Base-by-base conservation (phyloP, 2,888 invertebrate species). In the Chesias legatella region DNA sequence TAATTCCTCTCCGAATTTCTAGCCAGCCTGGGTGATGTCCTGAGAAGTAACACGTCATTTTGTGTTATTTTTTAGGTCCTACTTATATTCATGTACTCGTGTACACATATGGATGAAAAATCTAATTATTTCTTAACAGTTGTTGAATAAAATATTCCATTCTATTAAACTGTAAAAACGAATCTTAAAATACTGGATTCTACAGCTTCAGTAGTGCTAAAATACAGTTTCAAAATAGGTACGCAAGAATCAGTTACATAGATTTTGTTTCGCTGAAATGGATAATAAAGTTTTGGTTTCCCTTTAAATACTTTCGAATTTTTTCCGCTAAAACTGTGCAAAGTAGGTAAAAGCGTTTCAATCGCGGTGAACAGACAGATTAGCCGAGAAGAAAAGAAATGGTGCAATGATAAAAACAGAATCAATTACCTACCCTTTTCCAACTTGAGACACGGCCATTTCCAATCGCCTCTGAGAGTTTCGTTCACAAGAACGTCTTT, bases 341-440 rank as follows among this genome's bases (percentile, higher is more conserved):
- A 73, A 75, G 64, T 63, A 58, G 62, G 60, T 63, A 60, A 68
- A 61, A 59, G 66, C 59, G 56, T 64, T 56, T 62, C 61, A 50
- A 60, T 62, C 46, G 48, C 33, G 48, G 56, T 62, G 60, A 73
- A 74, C 69, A 68, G 68, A 74, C 64, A 73, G 71, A 81, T 82
- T 79, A 78, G 74, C 67, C 60, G 59, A 63, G 60, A 51, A 63
- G 70, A 73, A 79, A 76, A 80, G 75, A 76, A 64, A 70, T 70
- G 58, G 58, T 67, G 66, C 67, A 66, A 56, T 66, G 76, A 80
- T 79, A 83, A 82, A 83, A 83, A 80, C 79, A 65, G 67, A 73
- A 69, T 75, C 84, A 84, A 83, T 85, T 83, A 85, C 79, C 75
- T 79, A 82, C 80, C 78, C 82, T 81, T 67, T 66, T 69, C 60